These are phyloP conservation scores for Oncorhynchus tshawytscha DNA, from an alignment of 2,113 vertebrate genomes.

Conservation along the genomic window DNA sequence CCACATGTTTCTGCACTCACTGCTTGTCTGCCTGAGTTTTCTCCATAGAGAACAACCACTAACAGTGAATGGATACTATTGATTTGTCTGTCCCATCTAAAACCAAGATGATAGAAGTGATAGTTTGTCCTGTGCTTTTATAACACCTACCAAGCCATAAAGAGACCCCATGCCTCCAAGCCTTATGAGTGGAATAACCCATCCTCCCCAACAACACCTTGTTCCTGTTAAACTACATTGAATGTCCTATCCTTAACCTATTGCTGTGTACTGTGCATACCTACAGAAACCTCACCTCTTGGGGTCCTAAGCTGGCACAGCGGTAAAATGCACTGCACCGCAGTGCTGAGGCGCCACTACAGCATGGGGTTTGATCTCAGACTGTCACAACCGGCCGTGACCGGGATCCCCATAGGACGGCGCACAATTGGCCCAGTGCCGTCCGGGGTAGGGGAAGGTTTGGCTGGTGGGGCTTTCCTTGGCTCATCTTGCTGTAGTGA, in stretches of 20 bases:
- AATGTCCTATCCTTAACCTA: not conserved
- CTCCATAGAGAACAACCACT: slow-evolving; percentile 15
- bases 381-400: no score
- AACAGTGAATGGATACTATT: not conserved
- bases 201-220: slow-evolving; percentile 2
- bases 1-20: slow-evolving; percentile 31
- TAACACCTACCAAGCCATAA: slow-evolving; percentile 27
- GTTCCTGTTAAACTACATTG: not conserved
- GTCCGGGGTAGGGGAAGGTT: no score
- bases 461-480: no score
- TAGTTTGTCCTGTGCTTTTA: not conserved
- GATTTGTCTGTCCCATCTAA: not conserved
- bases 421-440: no score
- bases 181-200: slow-evolving; percentile 14
- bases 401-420: no score
- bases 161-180: slow-evolving; percentile 20
- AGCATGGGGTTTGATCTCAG: no score
- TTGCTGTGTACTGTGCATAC: not conserved
- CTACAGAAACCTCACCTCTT: not conserved
- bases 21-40: slow-evolving; percentile 40
- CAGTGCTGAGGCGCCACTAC: no score
- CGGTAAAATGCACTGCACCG: no score
- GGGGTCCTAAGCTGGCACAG: not conserved
- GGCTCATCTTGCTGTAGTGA: no score
- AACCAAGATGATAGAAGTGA: not conserved